phyloP scores from a whole-genome alignment of 37 sponge, comb jelly and placozoan species.

The Halisarca cf. caerulea region DNA sequence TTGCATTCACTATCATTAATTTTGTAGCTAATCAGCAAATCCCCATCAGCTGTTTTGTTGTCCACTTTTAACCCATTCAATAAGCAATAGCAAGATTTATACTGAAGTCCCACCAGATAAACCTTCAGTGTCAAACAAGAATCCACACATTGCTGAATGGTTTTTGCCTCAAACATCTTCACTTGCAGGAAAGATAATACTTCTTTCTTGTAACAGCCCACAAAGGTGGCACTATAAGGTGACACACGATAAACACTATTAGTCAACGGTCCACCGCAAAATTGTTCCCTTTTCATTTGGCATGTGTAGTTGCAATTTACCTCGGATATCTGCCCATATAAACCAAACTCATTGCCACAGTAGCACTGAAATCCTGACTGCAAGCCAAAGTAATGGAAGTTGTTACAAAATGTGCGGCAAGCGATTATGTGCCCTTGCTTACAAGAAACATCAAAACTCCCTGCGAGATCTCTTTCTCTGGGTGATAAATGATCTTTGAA shows the following conservation, averaged over 20 bases:
- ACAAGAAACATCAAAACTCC: neutral
- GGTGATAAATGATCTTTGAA: constrained; percentile 2
- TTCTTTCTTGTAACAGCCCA: constrained; percentile 3
- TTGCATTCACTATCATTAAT: too few species aligned
- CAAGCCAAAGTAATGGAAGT: constrained; percentile 32
- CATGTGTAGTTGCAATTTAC: constrained; percentile 24
- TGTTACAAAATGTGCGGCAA: neutral
- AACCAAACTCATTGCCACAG: constrained; percentile 41
- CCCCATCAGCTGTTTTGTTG: too few species aligned
- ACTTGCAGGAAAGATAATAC: too few species aligned
- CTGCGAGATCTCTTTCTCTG: neutral
- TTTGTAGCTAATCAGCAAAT: too few species aligned
- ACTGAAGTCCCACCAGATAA: too few species aligned
- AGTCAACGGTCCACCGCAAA: constrained; percentile 28
- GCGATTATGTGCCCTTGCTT: neutral
- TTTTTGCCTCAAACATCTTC: too few species aligned
- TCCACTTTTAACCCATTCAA: too few species aligned
- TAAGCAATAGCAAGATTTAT: too few species aligned
- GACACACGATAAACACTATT: constrained; percentile 35
- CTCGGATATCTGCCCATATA: constrained; percentile 19
- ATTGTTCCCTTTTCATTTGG: neutral
- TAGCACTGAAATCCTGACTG: constrained; percentile 37
- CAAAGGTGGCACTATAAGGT: neutral
- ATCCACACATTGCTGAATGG: too few species aligned
- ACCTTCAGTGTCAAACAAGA: too few species aligned